Base-by-base conservation (phyloP, 2,113 vertebrate genomes). In the Micronisus gabar region DNA sequence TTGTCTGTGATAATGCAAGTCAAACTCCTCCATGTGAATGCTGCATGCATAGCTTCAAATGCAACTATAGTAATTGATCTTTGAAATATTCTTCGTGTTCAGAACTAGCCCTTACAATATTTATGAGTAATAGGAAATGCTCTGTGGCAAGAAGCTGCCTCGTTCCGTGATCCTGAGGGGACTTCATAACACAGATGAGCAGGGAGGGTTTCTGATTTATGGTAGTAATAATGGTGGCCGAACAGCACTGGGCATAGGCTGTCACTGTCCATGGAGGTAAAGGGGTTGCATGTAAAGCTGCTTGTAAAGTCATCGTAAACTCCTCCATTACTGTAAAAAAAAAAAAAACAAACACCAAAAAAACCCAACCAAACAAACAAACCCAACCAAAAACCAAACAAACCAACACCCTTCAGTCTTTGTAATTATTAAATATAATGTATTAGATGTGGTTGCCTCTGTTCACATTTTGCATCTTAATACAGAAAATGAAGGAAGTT, bases 81-180 rank as follows among this genome's bases (percentile, higher is more conserved):
- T 20, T 17, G 55, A 45, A 45, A 53, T 38, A n/a, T 3, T 83
- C 26, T 58, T 38, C 3, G 1, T 36, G n/a, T 67, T 85, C 55
- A 34, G 9, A 53, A 25, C 0, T 3, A 67, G 21, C 7, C 34
- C 10, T 63, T 43, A 5, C 2, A 41, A 6, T 81, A 45, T 63
- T 86, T 32, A 26, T 50, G 52, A 82, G 21, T 11, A 41, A 27
- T 8, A 71, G 55, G 30, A 65, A 78, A 74, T 15, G 5, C 43
- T 67, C 52, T 59, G 32, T 36, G n/a, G 29, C 29, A 36, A 83
- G 41, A 75, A 78, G 17, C 40, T 81, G 70, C 52, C 36, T 79
- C 1, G 0, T 65, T 36, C 53, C 6, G 0, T 16, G n/a, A 5
- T 53, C n/a, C 85, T n/a, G 14, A 56, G 41, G 66, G 53, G 62